Evolutionary conservation across 2,113 vertebrate genomes (phyloP), one percentile per base, ranked within the genome.

Genomic region (Mormyrus lacerda): DNA sequence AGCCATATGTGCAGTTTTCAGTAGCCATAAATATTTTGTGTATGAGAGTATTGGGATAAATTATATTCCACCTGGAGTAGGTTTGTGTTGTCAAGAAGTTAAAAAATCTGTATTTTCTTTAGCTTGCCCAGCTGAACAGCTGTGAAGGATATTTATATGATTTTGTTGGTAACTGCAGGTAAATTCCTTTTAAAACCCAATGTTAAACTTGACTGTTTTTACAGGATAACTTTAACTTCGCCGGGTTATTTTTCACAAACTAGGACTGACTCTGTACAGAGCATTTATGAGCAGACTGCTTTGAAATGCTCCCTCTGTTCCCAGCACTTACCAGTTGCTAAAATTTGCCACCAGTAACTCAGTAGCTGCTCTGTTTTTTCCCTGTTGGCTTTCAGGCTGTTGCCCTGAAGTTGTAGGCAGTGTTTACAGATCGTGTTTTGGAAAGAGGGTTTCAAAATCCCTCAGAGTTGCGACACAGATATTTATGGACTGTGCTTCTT

Each of bases 261-360:
- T 79, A 7, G 31, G 73, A 13, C 61, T 69, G n/a, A n/a, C 13
- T 79, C 13, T 42, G 35, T 79, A 42, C 35, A 79, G 73, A 42
- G 42, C 73, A 79, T 79, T 79, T 79, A 35, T 19, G 13, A 42
- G 73, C 73, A 42, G 35, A 39, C 73, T 79, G 35, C 73, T 79
- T 79, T 42, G 73, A 79, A 79, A 79, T 19, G 73, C 17, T 79
- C 73, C 73, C 73, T 42, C 35, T 79, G 6, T 79, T 79, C 73
- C 73, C 73, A 79, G 35, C 73, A 79, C 31, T 79, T 79, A 79
- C 73, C 73, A 79, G 73, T 79, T 35, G 73, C 73, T 42, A 79
- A 79, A 79, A 79, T 79, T 79, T 79, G 10, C 73, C 73, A 79
- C 73, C 73, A 39, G 73, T 79, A 79, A 79, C 61, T 69, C 61